Base-by-base conservation (phyloP, 2,797 vertebrate species). In the Heterohyrax brucei region DNA sequence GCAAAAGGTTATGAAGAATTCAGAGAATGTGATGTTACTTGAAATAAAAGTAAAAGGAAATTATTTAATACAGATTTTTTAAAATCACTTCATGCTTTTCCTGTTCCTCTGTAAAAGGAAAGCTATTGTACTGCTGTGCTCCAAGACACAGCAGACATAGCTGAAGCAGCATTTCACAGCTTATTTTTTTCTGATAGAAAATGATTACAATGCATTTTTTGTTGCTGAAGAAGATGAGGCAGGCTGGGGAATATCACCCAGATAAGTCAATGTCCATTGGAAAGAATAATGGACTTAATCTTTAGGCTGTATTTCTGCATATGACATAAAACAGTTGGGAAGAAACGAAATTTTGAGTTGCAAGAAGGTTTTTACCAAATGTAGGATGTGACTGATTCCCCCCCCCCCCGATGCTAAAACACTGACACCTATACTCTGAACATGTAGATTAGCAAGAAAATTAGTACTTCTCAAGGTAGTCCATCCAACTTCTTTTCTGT, bases 221-320 rank as follows among this genome's bases (percentile, higher is more conserved):
- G 14, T 39, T 73, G 10, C 12, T 50, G 64, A 93, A 85, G 33
- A 56, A 94, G n/a, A 50, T 82, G 70, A 93, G 16, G 18, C 2
- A 91, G 56, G 16, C 72, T 91, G 19, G 53, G 70, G 21, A 70
- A 53, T 76, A 66, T 89, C 80, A 89, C 22, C 7, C 5, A 91
- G 87, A 64, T 76, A 90, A 90, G 26, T 92, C 66, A 61, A n/a
- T 93, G 3, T 75, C 12, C 33, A 73, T 62, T 95, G 84, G 21
- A 72, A 84, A 93, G 46, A 91, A 94, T 83, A 62, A 95, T 89
- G 90, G 68, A 10, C 53, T 91, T 28, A 28, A 68, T 79, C 3
- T 22, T 22, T 83, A 76, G 33, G 14, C 83, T 93, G n/a, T 96
- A 46, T 88, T 90, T 95, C 33, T 80, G n/a, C 18, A 77, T 0